Evolutionary conservation across 2,797 vertebrate species (phyloP).

Genomic region (Urosaurus nigricauda): DNA sequence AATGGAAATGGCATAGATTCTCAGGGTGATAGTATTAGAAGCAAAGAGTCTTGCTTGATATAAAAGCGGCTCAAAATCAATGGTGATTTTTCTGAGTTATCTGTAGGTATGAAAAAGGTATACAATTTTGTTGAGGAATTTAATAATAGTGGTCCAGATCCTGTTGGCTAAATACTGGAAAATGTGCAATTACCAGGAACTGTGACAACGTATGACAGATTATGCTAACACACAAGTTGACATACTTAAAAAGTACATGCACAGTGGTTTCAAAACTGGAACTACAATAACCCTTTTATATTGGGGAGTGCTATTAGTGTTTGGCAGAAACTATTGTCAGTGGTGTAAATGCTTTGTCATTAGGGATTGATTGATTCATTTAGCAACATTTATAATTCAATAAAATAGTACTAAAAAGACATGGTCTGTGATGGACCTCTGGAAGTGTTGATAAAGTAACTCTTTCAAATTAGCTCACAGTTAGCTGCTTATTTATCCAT

Average conservation of each 20-base stretch:
- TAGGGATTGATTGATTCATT: neutral
- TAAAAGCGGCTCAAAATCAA: neutral
- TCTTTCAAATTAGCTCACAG: neutral
- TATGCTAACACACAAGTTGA: neutral
- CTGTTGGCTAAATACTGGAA: neutral
- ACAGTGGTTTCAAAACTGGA: neutral
- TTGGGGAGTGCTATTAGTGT: neutral
- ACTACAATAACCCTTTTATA: neutral
- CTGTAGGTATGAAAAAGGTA: neutral
- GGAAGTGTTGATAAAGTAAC: neutral
- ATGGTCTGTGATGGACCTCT: neutral
- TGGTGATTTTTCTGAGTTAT: neutral
- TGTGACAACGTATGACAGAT: neutral
- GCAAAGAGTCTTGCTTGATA: neutral
- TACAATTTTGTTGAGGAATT: neutral
- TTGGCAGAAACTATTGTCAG: neutral
- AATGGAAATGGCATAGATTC: neutral
- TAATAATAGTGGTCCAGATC: neutral
- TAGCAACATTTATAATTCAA: conserved; percentile 9
- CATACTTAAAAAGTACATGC: neutral
- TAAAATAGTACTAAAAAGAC: conserved; percentile 5
- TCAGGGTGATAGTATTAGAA: neutral
- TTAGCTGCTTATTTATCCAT: conserved; percentile 7
- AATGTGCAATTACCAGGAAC: neutral
- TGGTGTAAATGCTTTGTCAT: neutral